Evolutionary conservation across 1,140 invertebrate species (phyloP).

Genomic region (Drosophila pruinosa): DNA sequence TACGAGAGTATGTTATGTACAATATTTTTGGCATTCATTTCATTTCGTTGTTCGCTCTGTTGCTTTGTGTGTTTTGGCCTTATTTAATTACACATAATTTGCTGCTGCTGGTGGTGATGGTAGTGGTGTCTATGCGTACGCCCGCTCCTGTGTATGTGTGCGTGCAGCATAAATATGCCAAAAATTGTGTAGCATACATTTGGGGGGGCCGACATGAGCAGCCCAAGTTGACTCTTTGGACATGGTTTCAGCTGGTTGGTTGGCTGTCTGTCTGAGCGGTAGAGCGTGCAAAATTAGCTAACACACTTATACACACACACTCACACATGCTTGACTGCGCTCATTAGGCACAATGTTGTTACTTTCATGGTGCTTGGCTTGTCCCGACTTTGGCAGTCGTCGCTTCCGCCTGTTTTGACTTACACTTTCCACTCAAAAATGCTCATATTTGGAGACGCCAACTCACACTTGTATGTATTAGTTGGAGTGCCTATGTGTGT

Average conservation of each 20-base stretch:
- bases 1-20: not conserved
- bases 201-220: constrained; percentile 26
- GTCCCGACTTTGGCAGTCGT: constrained; percentile 59
- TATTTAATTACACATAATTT: constrained; percentile 66
- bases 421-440: constrained; percentile 63
- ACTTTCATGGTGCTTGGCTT: constrained; percentile 59
- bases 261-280: constrained; percentile 3
- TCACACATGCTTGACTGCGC: constrained; percentile 51
- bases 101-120: constrained; percentile 24
- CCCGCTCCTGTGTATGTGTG: constrained; percentile 2
- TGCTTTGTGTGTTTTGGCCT: constrained; percentile 39
- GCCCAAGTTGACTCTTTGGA: constrained; percentile 41
- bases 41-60: constrained; percentile 35
- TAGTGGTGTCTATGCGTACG: constrained; percentile 14
- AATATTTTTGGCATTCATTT: constrained; percentile 51
- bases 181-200: constrained; percentile 48
- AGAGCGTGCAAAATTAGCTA: constrained; percentile 58
- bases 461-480: not conserved
- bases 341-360: constrained; percentile 67
- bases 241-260: constrained; percentile 25
- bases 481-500: not conserved
- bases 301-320: constrained; percentile 20
- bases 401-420: constrained; percentile 53
- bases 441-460: constrained; percentile 21
- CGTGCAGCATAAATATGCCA: constrained; percentile 50